Percentiles rank a stretch among this genome's conserved stretches.
phyloP scores from a whole-genome alignment of 35 echinoderm and acorn worm species.

The Nesometra sesokonis region DNA sequence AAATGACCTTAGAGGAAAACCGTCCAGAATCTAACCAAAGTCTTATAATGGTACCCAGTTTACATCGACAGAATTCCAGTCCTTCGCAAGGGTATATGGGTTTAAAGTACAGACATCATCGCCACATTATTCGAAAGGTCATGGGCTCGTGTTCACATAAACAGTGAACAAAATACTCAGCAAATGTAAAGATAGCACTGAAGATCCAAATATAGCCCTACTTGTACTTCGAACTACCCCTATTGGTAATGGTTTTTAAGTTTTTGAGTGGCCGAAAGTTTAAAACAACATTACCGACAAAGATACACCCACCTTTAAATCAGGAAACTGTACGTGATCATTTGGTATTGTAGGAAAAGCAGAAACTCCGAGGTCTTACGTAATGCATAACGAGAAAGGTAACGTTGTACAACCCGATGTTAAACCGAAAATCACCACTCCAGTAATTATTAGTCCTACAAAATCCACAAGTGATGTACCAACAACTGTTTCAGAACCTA shows the following conservation, averaged over 20 bases:
- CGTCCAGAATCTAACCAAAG: slow-evolving; percentile 1
- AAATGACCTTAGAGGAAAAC: too few relatives aligned
- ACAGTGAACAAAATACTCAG: slow-evolving; percentile 24
- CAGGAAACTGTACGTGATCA: too few relatives aligned
- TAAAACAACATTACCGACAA: slow-evolving; percentile 19
- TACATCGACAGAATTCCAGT: slow-evolving; percentile 7
- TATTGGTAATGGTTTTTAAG: slow-evolving; percentile 8
- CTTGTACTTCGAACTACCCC: slow-evolving; percentile 20
- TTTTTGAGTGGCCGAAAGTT: too few relatives aligned
- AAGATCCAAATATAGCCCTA: slow-evolving; percentile 19
- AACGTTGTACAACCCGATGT: too few relatives aligned
- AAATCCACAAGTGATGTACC: too few relatives aligned
- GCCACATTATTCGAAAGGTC: slow-evolving; percentile 27
- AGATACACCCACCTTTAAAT: slow-evolving; percentile 5
- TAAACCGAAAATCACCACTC: too few relatives aligned
- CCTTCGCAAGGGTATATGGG: slow-evolving; percentile 17
- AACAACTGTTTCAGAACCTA: too few relatives aligned
- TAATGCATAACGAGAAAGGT: too few relatives aligned
- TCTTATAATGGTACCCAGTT: slow-evolving; percentile 10
- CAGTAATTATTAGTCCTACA: too few relatives aligned
- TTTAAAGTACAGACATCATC: slow-evolving; percentile 20
- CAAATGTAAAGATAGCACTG: too few relatives aligned
- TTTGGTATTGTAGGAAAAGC: too few relatives aligned
- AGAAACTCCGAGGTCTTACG: too few relatives aligned
- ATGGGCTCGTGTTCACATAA: slow-evolving; percentile 27